Evolutionary conservation across 2,797 vertebrate species (phyloP), one percentile per base, ranked within the genome.

Genomic region (Linurgus olivaceus): DNA sequence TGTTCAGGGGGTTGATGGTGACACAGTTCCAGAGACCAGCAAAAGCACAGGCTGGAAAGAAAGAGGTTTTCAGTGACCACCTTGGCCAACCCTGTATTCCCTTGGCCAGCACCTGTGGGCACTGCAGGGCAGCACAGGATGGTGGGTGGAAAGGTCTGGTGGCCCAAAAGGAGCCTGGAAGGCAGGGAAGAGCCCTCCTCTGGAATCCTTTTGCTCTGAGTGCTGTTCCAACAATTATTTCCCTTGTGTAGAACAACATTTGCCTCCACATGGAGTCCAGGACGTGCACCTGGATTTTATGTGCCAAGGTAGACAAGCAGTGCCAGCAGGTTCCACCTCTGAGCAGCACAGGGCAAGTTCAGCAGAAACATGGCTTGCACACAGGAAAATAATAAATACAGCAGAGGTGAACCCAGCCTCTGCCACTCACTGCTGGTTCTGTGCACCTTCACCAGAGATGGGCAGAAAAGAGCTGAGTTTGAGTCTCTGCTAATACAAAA

Each of bases 11-110:
- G 97, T 99, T 98, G 95, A 99, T 97, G 29, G 99, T 99, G 96
- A 99, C 96, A 25, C 99, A 99, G 97, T 98, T 99, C 99, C 99
- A 99, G 86, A 99, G 97, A 85, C 99, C 99, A 5, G 98, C 96
- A 7, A 98, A 78, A 38, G 99, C 99, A 90, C 99, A 99, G 7
- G 99, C 99, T 99, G 93, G 33, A 87, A 96, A 89, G 94, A 80
- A 97, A 94, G 70, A 95, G 48, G 55, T 9, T 70, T 51, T 78
- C 37, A 18, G 40, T 95, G 31, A 81, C 80, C 61, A 9, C 1
- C 2, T 18, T 14, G 48, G 70, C 6, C 23, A 80, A 15, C 4
- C 5, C 58, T 16, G 3, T 0, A 1, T 0, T 1, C 33, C 35
- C 44, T 47, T 18, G 44, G 31, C 38, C 20, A 4, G 47, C 48